Conservation (phyloP, 2,797 vertebrate species). For the Acrocephalus scirpaceus region DNA sequence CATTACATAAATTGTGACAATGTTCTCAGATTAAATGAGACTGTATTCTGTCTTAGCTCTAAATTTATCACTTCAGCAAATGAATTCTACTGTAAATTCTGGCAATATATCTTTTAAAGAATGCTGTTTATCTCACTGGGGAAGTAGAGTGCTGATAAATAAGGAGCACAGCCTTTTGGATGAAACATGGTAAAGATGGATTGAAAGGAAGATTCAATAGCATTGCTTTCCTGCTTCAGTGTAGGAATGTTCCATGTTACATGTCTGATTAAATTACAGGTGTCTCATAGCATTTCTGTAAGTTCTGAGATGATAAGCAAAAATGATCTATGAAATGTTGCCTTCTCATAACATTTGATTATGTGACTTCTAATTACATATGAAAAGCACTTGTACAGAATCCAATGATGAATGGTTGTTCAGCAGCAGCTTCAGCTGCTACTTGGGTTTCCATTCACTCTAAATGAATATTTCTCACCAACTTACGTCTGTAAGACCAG, state of each 20-base stretch:
- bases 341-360: neutral
- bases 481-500: neutral
- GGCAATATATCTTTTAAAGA: constrained; percentile 60
- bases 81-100: constrained; percentile 60
- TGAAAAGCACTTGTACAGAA: neutral
- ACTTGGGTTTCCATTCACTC: neutral
- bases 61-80: constrained; percentile 65
- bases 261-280: constrained; percentile 5
- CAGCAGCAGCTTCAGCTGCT: neutral
- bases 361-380: neutral
- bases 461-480: neutral
- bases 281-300: neutral
- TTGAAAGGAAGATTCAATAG: neutral
- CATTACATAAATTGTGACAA: constrained; percentile 65
- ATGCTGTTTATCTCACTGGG: constrained; percentile 64
- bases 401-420: neutral
- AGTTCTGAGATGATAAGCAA: neutral
- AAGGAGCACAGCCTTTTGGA: constrained; percentile 28
- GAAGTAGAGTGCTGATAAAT: constrained; percentile 56
- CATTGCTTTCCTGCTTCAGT: neutral
- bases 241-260: neutral
- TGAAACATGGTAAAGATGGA: neutral
- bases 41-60: constrained; percentile 46
- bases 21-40: constrained; percentile 48
- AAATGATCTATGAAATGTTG: neutral